phyloP scores from a whole-genome alignment of 2,888 invertebrate genomes.

The Lysandra coridon region DNA sequence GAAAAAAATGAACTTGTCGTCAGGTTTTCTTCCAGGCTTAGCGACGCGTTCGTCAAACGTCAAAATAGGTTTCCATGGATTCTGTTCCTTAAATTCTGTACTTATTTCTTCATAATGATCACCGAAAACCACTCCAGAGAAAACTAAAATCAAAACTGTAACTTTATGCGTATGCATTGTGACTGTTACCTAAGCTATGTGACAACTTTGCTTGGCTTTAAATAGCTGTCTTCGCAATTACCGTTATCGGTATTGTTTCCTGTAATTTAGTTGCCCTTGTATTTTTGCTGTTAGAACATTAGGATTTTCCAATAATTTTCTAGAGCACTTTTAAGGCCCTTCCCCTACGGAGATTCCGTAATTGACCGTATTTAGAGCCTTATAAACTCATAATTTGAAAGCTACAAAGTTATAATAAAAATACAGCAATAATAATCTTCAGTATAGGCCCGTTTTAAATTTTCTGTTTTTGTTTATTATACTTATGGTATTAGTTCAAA shows the following conservation, averaged over 20 bases:
- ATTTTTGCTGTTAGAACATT: constrained; percentile 21
- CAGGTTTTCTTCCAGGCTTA: constrained; percentile 48
- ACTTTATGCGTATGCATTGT: not conserved
- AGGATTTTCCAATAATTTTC: constrained; percentile 23
- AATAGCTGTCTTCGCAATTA: constrained; percentile 37
- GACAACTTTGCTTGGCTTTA: constrained; percentile 24
- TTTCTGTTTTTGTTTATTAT: no score
- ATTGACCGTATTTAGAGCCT: no score
- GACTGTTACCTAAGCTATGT: not conserved
- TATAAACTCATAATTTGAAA: no score
- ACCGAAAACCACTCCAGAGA: constrained; percentile 26
- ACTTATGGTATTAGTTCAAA: no score
- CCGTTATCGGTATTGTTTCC: constrained; percentile 38
- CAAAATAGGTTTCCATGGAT: constrained; percentile 48
- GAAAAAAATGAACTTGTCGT: constrained; percentile 49
- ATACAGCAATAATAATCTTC: no score
- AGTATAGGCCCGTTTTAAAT: no score
- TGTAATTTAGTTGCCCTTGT: not conserved
- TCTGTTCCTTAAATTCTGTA: constrained; percentile 36
- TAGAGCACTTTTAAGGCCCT: not conserved
- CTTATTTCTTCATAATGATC: constrained; percentile 33
- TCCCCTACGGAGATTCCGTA: no score
- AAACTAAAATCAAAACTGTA: constrained; percentile 22
- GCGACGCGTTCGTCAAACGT: constrained; percentile 48
- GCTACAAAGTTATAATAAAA: no score